Base-by-base conservation (phyloP, 2,113 vertebrate species). In the Actinemys pallida region DNA sequence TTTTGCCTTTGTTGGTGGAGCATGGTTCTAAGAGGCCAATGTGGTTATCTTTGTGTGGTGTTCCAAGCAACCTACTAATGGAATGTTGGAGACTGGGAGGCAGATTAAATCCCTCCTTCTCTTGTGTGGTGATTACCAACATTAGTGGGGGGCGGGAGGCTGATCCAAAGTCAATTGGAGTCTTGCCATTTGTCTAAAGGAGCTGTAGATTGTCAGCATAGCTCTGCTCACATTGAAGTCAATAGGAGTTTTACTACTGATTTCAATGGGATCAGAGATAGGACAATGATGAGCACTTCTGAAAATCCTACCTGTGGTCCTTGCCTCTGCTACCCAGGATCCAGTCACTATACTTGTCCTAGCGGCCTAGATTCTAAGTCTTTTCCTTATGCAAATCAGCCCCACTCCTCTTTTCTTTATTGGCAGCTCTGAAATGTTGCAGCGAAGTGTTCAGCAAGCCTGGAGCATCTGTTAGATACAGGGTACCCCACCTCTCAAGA, bases 381-480 rank as follows among this genome's bases (percentile, higher is more conserved):
- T 87, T 75, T 42, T 12, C 12, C n/a, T 76, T 81, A 92, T 94
- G 24, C 27, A 54, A 53, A 69, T 47, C 11, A 56, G 29, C 1
- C 0, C 1, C 42, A 2, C 2, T 50, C 50, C 24, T 76, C 42
- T 42, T 75, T 24, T 0, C 2, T 62, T 91, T 3, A 5, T 10
- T 0, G 0, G 1, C 12, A 52, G 45, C 10, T 75, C n/a, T 31
- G 52, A 16, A 86, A 59, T 4, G 17, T 31, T 6, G 11, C 31
- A 39, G 20, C 11, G 42, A 35, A 87, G 39, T 83, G 88, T 39
- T 78, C 47, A 83, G 54, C 10, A 10, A 0, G 0, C 2, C 19
- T 5, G 0, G 3, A 56, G 22, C 22, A 54, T 42, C 24, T 10
- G 1, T 0, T 0, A 83, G 81, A 39, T 1, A 1, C 87, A 82